Percentiles rank a stretch among this genome's conserved stretches.
Evolutionary conservation across 2,113 vertebrate genomes (phyloP).

Genomic region (Astur gentilis): DNA sequence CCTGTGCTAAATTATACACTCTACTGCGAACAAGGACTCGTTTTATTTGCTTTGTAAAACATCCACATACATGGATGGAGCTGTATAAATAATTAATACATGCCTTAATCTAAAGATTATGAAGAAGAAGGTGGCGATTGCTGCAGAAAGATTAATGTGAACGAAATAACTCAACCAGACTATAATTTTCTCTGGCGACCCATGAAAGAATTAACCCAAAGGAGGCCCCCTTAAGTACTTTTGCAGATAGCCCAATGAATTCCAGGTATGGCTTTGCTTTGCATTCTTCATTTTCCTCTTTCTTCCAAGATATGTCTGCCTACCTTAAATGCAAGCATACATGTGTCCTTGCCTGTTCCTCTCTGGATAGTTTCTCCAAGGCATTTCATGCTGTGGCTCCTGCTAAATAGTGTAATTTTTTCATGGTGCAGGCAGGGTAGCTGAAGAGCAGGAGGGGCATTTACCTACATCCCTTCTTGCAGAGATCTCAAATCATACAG

Average conservation of each 20-base stretch:
- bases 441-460: neutral
- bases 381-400: neutral
- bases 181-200: slow-evolving; percentile 19
- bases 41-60: slow-evolving; percentile 16
- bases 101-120: slow-evolving; percentile 46
- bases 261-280: slow-evolving; percentile 6
- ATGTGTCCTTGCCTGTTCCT: neutral
- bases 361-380: neutral
- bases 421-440: neutral
- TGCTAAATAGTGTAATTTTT: neutral
- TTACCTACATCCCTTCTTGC: neutral
- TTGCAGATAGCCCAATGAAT: slow-evolving; percentile 22
- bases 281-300: neutral
- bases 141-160: slow-evolving; percentile 27
- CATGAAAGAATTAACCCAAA: slow-evolving; percentile 36
- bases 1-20: neutral
- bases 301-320: neutral
- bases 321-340: neutral
- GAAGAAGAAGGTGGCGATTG: slow-evolving; percentile 33
- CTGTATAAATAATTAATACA: slow-evolving; percentile 44
- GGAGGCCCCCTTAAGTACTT: slow-evolving; percentile 39
- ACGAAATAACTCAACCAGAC: slow-evolving; percentile 25
- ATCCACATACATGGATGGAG: neutral
- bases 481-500: neutral
- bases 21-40: neutral